Evolutionary conservation across 2,888 invertebrate species (phyloP).

Genomic region (Hipparchia semele): DNA sequence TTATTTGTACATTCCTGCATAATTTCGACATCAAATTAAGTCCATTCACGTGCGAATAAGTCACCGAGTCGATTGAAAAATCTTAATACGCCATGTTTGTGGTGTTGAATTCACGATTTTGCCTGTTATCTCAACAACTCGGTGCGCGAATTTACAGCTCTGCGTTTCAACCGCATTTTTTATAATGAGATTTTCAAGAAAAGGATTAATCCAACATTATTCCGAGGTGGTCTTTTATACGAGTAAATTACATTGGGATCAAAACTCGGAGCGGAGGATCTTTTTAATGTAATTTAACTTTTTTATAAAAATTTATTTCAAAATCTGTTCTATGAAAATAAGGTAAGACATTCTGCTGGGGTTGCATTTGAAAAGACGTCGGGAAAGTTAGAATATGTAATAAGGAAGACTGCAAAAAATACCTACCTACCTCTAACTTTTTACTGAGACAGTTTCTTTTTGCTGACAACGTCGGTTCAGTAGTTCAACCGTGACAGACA

Average conservation of each 20-base stretch:
- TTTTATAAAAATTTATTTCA: not conserved
- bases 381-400: conserved; percentile 5
- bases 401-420: conserved; percentile 4
- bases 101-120: conserved; percentile 34
- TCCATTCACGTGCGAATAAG: conserved; percentile 38
- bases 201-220: conserved; percentile 16
- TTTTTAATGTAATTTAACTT: conserved; percentile 7
- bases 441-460: not conserved
- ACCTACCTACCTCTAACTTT: not conserved
- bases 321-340: conserved; percentile 2
- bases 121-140: conserved; percentile 5
- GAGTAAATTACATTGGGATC: conserved; percentile 13
- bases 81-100: conserved; percentile 35
- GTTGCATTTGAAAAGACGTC: conserved; percentile 1
- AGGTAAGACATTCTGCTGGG: not conserved
- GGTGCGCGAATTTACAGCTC: conserved; percentile 3
- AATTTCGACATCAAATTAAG: conserved; percentile 41
- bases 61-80: conserved; percentile 42
- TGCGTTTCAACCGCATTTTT: conserved; percentile 12
- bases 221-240: conserved; percentile 14
- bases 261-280: not conserved
- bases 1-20: conserved; percentile 33
- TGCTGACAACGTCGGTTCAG: not conserved
- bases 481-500: not conserved
- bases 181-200: conserved; percentile 18